Percentiles rank a stretch among this genome's conserved stretches.
phyloP scores from a whole-genome alignment of 2,113 vertebrate genomes.

The Hoplias malabaricus region DNA sequence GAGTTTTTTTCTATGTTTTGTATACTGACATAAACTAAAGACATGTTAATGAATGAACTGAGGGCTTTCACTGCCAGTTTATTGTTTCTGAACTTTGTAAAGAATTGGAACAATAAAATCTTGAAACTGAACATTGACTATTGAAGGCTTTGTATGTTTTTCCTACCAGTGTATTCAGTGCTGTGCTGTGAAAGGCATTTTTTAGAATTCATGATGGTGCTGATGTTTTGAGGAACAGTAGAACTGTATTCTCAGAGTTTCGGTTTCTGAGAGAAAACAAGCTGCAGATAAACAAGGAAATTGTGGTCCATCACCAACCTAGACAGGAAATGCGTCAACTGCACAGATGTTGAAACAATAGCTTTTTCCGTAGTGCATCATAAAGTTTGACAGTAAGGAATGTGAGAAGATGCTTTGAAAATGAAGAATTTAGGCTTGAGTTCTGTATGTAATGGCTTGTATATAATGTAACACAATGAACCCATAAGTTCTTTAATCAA shows the following conservation, averaged over 20 bases:
- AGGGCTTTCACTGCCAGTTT: too few species aligned
- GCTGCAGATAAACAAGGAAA: slow-evolving; percentile 60
- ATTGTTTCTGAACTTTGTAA: background rate
- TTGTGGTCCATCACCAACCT: slow-evolving; percentile 43
- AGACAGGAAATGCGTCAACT: slow-evolving; percentile 60
- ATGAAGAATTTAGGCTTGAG: background rate
- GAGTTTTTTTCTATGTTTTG: background rate
- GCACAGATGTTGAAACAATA: slow-evolving; percentile 41
- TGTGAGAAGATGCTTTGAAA: background rate
- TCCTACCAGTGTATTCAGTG: too few species aligned
- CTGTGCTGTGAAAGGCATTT: too few species aligned
- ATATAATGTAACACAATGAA: background rate
- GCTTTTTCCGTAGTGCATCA: slow-evolving; percentile 42
- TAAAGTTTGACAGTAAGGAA: background rate
- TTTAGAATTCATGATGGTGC: background rate
- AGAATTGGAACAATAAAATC: background rate
- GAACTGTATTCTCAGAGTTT: background rate
- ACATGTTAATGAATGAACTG: too few species aligned
- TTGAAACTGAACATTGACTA: background rate
- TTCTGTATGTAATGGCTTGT: background rate
- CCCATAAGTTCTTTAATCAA: too few species aligned
- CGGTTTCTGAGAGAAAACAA: background rate
- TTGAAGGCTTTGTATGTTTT: background rate
- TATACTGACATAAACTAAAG: background rate
- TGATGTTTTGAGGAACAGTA: background rate